phyloP scores from a whole-genome alignment of 2,797 vertebrate species.

The Melanotaenia parkinsoni region DNA sequence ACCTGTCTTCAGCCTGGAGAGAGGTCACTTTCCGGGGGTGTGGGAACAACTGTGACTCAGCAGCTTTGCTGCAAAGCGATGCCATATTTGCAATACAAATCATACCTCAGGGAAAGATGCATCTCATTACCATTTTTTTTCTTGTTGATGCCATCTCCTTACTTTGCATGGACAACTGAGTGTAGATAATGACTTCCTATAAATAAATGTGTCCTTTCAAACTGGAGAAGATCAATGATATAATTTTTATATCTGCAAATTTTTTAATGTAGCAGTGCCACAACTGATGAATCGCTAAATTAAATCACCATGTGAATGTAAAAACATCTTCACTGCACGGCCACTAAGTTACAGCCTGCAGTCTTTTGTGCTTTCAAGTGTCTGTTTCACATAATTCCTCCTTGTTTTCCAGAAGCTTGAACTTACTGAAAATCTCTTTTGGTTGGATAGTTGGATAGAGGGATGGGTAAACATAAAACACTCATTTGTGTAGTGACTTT shows the following conservation, averaged over 20 bases:
- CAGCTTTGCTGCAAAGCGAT: slow-evolving; percentile 46
- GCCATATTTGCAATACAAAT: slow-evolving; percentile 62
- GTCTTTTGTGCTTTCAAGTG: slow-evolving; percentile 20
- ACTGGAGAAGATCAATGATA: slow-evolving; percentile 25
- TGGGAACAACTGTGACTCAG: slow-evolving; percentile 74
- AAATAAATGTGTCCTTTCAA: slow-evolving; percentile 32
- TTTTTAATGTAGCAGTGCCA: not conserved
- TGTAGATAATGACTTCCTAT: slow-evolving; percentile 38
- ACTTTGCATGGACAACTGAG: slow-evolving; percentile 26
- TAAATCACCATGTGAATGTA: slow-evolving; percentile 28
- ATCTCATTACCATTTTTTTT: slow-evolving; percentile 21
- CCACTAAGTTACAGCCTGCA: slow-evolving; percentile 19
- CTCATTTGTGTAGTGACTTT: slow-evolving; percentile 1
- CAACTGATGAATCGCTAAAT: slow-evolving; percentile 11
- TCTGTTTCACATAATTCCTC: slow-evolving; percentile 31
- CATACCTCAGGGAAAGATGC: slow-evolving; percentile 4
- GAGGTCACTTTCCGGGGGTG: slow-evolving; percentile 70
- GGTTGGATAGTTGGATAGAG: slow-evolving; percentile 15
- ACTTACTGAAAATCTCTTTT: slow-evolving; percentile 36
- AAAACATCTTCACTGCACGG: slow-evolving; percentile 17
- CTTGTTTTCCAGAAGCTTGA: slow-evolving; percentile 34
- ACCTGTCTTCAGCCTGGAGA: slow-evolving; percentile 73
- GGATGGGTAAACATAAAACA: slow-evolving; percentile 6
- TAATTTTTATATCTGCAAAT: not conserved
- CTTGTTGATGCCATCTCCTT: slow-evolving; percentile 9